Evolutionary conservation across 2,113 vertebrate species (phyloP).

Genomic region (Peromyscus californicus): DNA sequence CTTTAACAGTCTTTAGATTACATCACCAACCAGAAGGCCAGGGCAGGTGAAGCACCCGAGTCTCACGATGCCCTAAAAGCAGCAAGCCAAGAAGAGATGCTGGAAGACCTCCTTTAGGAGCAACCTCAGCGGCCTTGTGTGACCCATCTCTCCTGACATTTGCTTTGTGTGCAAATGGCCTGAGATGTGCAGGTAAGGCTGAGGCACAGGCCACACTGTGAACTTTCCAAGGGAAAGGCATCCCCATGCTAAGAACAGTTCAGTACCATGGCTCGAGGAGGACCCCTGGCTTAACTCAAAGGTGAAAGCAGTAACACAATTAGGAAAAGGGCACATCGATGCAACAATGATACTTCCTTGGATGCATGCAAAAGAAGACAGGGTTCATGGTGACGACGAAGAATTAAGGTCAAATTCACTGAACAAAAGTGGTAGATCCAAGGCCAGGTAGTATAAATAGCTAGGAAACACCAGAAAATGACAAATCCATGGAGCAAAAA

Average conservation of each 20-base stretch:
- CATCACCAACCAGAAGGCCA: not conserved
- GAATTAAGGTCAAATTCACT: not conserved
- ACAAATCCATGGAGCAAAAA: not conserved
- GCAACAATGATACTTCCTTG: not conserved
- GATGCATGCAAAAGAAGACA: not conserved
- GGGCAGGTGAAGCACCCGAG: not conserved
- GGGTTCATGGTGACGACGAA: accelerated
- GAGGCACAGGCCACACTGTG: not conserved
- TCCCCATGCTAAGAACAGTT: not conserved
- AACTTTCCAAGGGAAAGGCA: not conserved
- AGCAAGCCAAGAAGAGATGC: not conserved
- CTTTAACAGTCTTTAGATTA: not conserved
- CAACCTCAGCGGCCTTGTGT: not conserved
- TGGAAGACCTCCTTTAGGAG: not conserved
- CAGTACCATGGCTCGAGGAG: not conserved
- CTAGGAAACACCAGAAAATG: not conserved
- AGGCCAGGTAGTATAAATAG: not conserved
- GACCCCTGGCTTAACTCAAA: not conserved
- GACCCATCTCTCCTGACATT: not conserved
- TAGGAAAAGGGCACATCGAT: not conserved
- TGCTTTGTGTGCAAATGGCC: not conserved
- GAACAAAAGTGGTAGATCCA: not conserved
- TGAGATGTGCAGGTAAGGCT: not conserved
- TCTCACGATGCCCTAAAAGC: not conserved
- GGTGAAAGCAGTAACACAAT: not conserved